Conservation (phyloP, 1,140 invertebrate genomes). For the Euglossa dilemma region DNA sequence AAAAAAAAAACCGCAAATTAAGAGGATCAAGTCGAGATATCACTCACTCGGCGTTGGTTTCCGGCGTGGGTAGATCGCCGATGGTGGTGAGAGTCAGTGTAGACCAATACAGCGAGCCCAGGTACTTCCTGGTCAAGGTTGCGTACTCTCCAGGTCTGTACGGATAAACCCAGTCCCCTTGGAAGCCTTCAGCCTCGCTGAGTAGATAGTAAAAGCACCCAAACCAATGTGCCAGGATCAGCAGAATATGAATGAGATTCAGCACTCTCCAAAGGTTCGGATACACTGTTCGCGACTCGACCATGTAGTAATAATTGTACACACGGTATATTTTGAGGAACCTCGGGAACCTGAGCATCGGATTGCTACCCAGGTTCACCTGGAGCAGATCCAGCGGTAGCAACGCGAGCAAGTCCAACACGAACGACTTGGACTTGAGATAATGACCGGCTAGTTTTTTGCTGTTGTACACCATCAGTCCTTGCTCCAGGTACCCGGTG, state of each 20-base stretch:
- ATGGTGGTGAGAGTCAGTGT: conserved; percentile 98
- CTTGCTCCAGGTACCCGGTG: conserved; percentile 97
- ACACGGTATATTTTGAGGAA: conserved; percentile 95
- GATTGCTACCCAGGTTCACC: conserved; percentile 89
- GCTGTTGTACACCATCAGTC: conserved; percentile 95
- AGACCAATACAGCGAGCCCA: conserved; percentile 97
- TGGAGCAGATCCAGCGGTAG: conserved; percentile 94
- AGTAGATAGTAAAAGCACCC: conserved; percentile 98
- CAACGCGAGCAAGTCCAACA: conserved; percentile 93
- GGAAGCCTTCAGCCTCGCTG: conserved; percentile 94
- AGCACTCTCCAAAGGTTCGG: conserved; percentile 98
- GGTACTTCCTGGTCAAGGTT: conserved; percentile 94
- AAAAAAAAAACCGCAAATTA: neutral
- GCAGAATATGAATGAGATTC: conserved; percentile 96
- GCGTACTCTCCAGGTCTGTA: conserved; percentile 93
- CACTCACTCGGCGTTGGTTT: conserved; percentile 98
- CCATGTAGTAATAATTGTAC: conserved; percentile 97
- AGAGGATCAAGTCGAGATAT: conserved; percentile 23
- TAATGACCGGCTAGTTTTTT: conserved; percentile 95
- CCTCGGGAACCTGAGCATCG: conserved; percentile 91
- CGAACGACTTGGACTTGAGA: conserved; percentile 91
- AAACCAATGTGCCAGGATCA: conserved; percentile 98
- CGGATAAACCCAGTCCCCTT: conserved; percentile 96
- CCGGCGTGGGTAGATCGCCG: conserved; percentile 95
- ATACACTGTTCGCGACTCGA: conserved; percentile 96